Conservation (phyloP, 2,888 invertebrate genomes). For the Nymphalis urticae region DNA sequence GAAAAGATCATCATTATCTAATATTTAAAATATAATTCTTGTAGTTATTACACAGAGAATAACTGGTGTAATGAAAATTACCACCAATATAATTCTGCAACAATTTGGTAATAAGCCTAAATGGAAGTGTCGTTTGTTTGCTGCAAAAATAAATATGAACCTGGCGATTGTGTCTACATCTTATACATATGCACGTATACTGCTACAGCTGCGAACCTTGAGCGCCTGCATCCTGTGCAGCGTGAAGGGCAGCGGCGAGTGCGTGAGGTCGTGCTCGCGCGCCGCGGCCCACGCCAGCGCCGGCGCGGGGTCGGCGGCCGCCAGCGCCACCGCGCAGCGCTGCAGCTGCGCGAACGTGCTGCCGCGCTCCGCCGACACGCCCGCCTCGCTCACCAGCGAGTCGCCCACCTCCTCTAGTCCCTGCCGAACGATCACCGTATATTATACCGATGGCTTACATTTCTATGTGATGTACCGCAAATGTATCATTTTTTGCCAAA, state of each 20-base stretch:
- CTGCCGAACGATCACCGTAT: constrained; percentile 42
- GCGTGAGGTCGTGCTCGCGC: constrained; percentile 86
- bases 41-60: too few relatives aligned
- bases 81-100: too few relatives aligned
- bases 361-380: constrained; percentile 65
- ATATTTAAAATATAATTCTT: too few relatives aligned
- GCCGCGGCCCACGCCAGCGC: constrained; percentile 93
- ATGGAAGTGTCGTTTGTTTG: too few relatives aligned
- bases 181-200: too few relatives aligned
- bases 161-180: too few relatives aligned
- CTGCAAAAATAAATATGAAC: too few relatives aligned
- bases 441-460: background rate
- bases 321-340: constrained; percentile 92
- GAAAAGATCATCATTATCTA: too few relatives aligned
- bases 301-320: constrained; percentile 89
- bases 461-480: too few relatives aligned
- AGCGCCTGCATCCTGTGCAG: constrained; percentile 74
- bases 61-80: too few relatives aligned
- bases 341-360: constrained; percentile 82
- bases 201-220: constrained; percentile 51
- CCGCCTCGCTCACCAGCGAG: constrained; percentile 82
- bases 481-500: too few relatives aligned
- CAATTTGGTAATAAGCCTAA: too few relatives aligned
- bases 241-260: constrained; percentile 74
- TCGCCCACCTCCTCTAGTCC: constrained; percentile 96